phyloP scores from a whole-genome alignment of 2,888 invertebrate species.

The Eumacrocentrus americanus region DNA sequence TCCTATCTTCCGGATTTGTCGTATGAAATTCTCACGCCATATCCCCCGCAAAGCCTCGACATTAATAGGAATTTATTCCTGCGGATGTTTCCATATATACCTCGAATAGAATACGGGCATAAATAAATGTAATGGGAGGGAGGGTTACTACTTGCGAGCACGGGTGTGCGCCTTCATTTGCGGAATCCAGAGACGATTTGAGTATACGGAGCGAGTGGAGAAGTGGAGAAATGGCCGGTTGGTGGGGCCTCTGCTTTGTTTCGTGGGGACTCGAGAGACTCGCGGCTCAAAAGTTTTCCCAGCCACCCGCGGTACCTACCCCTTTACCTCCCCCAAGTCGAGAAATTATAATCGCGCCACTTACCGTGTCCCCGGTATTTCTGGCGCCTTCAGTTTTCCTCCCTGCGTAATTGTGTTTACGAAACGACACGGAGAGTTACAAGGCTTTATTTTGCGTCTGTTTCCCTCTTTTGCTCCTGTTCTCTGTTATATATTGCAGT shows the following conservation, averaged over 20 bases:
- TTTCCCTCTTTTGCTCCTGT: constrained; percentile 2
- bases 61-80: constrained; percentile 25
- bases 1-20: no score
- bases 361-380: constrained; percentile 39
- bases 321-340: constrained; percentile 9
- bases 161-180: neutral
- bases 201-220: neutral
- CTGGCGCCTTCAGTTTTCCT: constrained; percentile 23
- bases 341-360: constrained; percentile 55
- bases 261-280: constrained; percentile 3
- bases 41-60: neutral
- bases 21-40: constrained; percentile 23
- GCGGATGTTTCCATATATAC: neutral
- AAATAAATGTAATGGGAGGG: constrained; percentile 4
- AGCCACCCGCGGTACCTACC: neutral
- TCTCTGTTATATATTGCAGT: no score
- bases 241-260: constrained; percentile 19
- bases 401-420: constrained; percentile 50
- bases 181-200: neutral
- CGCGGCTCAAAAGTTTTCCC: constrained; percentile 19
- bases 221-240: neutral
- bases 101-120: constrained; percentile 1
- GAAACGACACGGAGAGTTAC: constrained; percentile 42
- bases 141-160: neutral
- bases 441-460: constrained; percentile 37